A percentile compares a stretch with the other conserved stretches of the same genome.
Evolutionary conservation across 2,797 vertebrate species (phyloP).

Genomic region (Sciurus vulgaris): DNA sequence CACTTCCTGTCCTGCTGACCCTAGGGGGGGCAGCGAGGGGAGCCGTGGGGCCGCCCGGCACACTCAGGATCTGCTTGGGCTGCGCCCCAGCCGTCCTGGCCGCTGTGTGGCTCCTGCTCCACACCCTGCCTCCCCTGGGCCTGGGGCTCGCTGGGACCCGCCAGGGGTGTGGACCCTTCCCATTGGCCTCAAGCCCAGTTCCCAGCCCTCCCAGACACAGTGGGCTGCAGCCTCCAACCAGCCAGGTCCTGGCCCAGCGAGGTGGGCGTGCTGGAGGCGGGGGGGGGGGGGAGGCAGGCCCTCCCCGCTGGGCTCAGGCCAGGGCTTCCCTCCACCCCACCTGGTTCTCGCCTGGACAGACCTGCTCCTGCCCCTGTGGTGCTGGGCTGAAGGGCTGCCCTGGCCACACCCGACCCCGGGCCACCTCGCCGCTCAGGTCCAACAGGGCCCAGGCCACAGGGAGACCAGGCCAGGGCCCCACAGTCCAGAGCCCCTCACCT

Average conservation of each 20-base stretch:
- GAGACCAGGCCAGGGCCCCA: neutral
- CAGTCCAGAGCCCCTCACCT: too few species aligned
- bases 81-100: too few species aligned
- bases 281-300: too few species aligned
- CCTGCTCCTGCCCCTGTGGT: neutral
- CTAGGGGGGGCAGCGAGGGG: too few species aligned
- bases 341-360: neutral
- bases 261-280: too few species aligned
- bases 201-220: too few species aligned
- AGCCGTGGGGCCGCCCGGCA: too few species aligned
- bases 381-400: fast-evolving
- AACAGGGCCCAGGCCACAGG: neutral
- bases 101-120: too few species aligned
- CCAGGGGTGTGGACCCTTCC: too few species aligned
- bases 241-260: neutral
- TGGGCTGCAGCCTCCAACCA: too few species aligned
- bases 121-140: neutral
- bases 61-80: too few species aligned
- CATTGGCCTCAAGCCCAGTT: neutral
- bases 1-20: slow-evolving; percentile 20
- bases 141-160: neutral
- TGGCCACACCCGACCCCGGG: neutral
- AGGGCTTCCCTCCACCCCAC: neutral
- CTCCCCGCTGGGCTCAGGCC: too few species aligned
- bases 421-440: neutral